Base-by-base conservation (phyloP, 2,888 invertebrate genomes). In the Cremastinae sp. region DNA sequence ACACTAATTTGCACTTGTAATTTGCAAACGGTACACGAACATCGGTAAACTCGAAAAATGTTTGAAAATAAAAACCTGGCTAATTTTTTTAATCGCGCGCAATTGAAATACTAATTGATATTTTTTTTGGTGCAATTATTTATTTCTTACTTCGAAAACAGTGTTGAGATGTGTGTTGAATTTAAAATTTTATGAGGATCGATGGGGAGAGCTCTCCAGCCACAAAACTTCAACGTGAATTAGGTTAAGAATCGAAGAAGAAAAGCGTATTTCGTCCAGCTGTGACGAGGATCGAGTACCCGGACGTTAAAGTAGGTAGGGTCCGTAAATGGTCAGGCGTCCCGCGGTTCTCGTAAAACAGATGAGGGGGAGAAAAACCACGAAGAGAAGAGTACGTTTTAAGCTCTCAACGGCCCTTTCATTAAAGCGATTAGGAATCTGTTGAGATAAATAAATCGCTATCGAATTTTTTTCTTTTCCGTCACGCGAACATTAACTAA, bases 351-450 rank as follows among this genome's bases (percentile, higher is more conserved):
- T 76, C 62, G 51, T 53, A 53, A 47, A 59, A 37, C 45, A 55
- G 18, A 58, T 41, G 55, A 12, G 9, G 47, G 16, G 47, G 18
- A 16, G 18, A 47, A 16, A 47, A 5, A 8, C 43, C 28, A 3
- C 53, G 51, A 71, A 22, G 37, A 41, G 45, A 56, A 43, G 41
- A 41, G 58, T 49, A 66, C 20, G 35, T 12, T 5, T 8, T 28
- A 14, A 8, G 16, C 20, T 5, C 14, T 14, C 35, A 20, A 12
- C 14, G 18, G 45, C 8, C 55, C 35, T 64, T 73, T 64, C 58
- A 74, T 79, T 61, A 77, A 45, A 45, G 8, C 69, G 47, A 79
- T 79, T 75, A 74, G 20, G 62, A 66, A 73, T 49, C 18, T 12
- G 22, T 68, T 22, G 43, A 64, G 73, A 78, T 68, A 72, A 76